These are phyloP conservation scores for Steromphala cineraria DNA, from an alignment of 2,888 invertebrate genomes.

Conservation along the genomic window DNA sequence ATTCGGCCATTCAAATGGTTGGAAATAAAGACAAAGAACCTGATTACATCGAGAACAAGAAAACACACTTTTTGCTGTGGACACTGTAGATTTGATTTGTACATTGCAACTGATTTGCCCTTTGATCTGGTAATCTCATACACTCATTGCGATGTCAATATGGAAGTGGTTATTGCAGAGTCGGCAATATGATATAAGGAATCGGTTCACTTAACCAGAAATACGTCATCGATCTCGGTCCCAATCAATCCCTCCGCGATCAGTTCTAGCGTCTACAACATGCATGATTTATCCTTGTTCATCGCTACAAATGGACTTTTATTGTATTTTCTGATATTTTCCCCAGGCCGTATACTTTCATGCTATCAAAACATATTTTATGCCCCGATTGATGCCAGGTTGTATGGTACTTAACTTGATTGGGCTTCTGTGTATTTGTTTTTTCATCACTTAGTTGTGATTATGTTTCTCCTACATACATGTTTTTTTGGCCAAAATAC, in stretches of 20 bases:
- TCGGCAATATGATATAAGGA: neutral
- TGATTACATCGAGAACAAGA: too few relatives aligned
- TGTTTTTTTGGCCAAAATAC: too few relatives aligned
- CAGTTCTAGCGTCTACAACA: neutral
- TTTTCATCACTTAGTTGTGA: too few relatives aligned
- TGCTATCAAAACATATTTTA: neutral
- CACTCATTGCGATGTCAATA: neutral
- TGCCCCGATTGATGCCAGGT: too few relatives aligned
- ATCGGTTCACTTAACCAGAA: neutral
- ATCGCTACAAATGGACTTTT: neutral
- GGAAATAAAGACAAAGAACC: too few relatives aligned
- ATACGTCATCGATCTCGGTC: neutral
- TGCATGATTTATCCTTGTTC: neutral
- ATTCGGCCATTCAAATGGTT: too few relatives aligned
- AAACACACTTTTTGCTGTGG: too few relatives aligned
- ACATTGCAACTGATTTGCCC: neutral
- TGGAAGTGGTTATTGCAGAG: neutral
- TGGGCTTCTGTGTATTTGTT: too few relatives aligned
- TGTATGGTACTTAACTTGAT: too few relatives aligned
- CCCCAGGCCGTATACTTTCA: neutral
- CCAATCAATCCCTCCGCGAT: neutral
- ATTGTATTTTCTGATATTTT: neutral
- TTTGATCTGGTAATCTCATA: neutral
- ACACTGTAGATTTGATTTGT: too few relatives aligned
- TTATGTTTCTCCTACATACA: too few relatives aligned